Evolutionary conservation across 2,113 vertebrate species (phyloP).

Genomic region (Hypocryptadius cinnamomeus): DNA sequence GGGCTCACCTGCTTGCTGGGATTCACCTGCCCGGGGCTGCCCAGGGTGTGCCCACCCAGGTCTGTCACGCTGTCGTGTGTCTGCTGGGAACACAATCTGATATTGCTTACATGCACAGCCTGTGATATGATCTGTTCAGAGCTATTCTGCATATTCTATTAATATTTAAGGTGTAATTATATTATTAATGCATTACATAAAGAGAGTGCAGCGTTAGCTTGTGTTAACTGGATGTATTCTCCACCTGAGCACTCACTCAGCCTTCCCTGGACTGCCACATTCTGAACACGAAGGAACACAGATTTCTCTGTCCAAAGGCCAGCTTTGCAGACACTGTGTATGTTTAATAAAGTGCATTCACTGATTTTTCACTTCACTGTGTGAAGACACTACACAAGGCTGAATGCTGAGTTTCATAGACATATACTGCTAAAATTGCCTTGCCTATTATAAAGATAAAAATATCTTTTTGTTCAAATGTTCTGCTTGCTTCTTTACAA

Average conservation of each 20-base stretch:
- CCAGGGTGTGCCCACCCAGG: neutral
- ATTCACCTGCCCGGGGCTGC: neutral
- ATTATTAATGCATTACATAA: neutral
- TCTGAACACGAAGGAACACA: neutral
- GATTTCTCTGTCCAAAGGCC: neutral
- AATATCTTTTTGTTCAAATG: slow-evolving; percentile 75
- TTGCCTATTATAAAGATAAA: slow-evolving; percentile 73
- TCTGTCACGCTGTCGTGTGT: neutral
- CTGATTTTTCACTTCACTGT: slow-evolving; percentile 39
- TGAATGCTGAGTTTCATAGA: slow-evolving; percentile 61
- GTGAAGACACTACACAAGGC: slow-evolving; percentile 59
- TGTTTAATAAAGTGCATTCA: slow-evolving; percentile 54
- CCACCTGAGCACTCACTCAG: neutral
- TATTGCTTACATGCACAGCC: neutral
- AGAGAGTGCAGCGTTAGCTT: neutral
- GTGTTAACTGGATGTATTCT: neutral
- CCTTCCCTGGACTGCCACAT: neutral
- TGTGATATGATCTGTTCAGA: neutral
- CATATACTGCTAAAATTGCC: slow-evolving; percentile 71
- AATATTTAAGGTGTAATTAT: neutral
- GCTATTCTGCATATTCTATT: neutral
- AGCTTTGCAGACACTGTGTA: slow-evolving; percentile 13
- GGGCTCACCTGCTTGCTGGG: neutral
- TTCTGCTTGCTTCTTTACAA: slow-evolving; percentile 74
- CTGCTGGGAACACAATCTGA: neutral